Evolutionary conservation across 2,888 invertebrate genomes (phyloP).

Genomic region (Willowsia nigromaculata): DNA sequence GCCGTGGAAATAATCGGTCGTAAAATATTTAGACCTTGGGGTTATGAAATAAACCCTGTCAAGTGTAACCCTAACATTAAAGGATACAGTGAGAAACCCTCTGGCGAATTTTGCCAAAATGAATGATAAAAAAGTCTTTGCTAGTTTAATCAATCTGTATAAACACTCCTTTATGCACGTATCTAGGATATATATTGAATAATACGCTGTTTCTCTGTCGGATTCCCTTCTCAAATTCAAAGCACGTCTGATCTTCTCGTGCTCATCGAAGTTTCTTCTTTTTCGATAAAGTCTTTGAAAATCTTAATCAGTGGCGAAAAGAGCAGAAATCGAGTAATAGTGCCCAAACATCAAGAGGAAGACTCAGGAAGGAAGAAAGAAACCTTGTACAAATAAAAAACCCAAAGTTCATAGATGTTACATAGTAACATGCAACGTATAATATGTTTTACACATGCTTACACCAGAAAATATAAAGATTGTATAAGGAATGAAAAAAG

Average conservation of each 20-base stretch:
- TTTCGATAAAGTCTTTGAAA: constrained; percentile 62
- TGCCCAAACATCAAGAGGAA: constrained; percentile 40
- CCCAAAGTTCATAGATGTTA: background rate
- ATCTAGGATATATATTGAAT: background rate
- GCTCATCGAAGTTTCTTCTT: constrained; percentile 60
- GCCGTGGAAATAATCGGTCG: background rate
- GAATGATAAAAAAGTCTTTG: constrained; percentile 24
- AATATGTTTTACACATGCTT: background rate
- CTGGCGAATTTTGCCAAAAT: background rate
- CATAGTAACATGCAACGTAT: background rate
- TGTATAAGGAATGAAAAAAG: constrained; percentile 22
- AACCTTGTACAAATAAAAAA: constrained; percentile 5
- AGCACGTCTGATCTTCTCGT: constrained; percentile 58
- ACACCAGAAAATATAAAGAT: constrained; percentile 28
- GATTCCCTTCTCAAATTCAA: constrained; percentile 43
- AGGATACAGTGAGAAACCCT: background rate
- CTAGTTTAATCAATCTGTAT: constrained; percentile 43
- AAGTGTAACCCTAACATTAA: background rate
- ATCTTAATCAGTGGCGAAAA: constrained; percentile 65
- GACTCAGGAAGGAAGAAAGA: background rate
- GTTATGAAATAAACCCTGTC: constrained; percentile 6
- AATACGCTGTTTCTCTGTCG: background rate
- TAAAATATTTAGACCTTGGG: constrained; percentile 23
- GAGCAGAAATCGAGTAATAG: constrained; percentile 55
- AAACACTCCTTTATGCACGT: background rate